A percentile compares a stretch with the other conserved stretches of the same genome.
phyloP scores from a whole-genome alignment of 2,113 vertebrate genomes.

The Nematolebias whitei region DNA sequence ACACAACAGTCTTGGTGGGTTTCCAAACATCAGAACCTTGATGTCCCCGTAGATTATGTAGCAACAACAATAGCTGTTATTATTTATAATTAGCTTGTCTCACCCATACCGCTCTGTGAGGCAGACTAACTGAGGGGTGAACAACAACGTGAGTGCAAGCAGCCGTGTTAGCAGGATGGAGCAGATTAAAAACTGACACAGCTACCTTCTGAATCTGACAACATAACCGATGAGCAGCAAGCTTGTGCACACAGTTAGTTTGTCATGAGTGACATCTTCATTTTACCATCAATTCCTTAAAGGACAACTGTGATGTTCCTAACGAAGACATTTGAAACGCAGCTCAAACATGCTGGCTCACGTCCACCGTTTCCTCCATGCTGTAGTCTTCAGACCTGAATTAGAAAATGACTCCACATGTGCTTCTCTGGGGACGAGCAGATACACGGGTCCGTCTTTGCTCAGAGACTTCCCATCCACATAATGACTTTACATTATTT shows the following conservation, averaged over 20 bases:
- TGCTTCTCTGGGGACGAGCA: conserved; percentile 25
- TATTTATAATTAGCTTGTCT: conserved; percentile 66
- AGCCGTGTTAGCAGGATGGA: conserved; percentile 11
- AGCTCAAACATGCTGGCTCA: conserved; percentile 44
- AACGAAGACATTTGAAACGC: conserved; percentile 55
- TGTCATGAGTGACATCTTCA: conserved; percentile 79
- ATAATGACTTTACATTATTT: conserved; percentile 68
- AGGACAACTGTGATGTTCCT: conserved; percentile 51
- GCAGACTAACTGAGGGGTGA: conserved; percentile 45
- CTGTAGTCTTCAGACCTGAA: conserved; percentile 37
- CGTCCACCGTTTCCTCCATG: conserved; percentile 9
- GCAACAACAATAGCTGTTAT: conserved; percentile 42
- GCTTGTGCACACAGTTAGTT: conserved; percentile 56
- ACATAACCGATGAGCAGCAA: conserved; percentile 64
- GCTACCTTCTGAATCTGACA: conserved; percentile 57
- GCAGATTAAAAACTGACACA: conserved; percentile 44
- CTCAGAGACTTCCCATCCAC: conserved; percentile 60
- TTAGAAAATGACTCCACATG: conserved; percentile 39
- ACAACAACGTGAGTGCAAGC: conserved; percentile 44
- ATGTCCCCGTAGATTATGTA: conserved; percentile 50
- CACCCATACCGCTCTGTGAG: conserved; percentile 20
- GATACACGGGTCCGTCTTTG: conserved; percentile 52
- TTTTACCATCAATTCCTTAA: conserved; percentile 65
- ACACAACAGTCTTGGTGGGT: conserved; percentile 19
- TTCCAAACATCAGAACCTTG: conserved; percentile 49